phyloP scores from a whole-genome alignment of 1,140 invertebrate genomes.

The Cardiocondyla obscurior region DNA sequence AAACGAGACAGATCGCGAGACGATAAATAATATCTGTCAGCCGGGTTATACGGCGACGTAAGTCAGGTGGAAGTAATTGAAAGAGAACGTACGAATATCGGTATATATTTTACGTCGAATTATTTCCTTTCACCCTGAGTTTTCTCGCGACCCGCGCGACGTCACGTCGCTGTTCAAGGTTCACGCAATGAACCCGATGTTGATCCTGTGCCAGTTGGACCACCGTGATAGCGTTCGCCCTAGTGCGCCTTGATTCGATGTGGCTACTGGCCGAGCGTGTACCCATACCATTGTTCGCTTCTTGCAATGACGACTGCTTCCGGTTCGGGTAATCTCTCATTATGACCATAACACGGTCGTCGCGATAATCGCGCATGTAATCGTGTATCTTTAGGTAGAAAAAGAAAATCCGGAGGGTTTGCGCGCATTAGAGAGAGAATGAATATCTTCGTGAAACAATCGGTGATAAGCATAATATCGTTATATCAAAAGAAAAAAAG shows the following conservation, averaged over 20 bases:
- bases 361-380: conserved; percentile 47
- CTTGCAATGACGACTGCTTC: conserved; percentile 60
- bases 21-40: conserved; percentile 32
- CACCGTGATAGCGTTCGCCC: conserved; percentile 31
- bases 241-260: conserved; percentile 50
- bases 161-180: neutral
- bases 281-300: conserved; percentile 63
- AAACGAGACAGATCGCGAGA: neutral
- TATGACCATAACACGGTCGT: conserved; percentile 49
- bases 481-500: neutral
- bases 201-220: conserved; percentile 35
- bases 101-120: conserved; percentile 11
- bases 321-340: conserved; percentile 65
- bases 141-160: conserved; percentile 38
- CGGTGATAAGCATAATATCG: conserved; percentile 1
- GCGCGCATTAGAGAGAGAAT: neutral
- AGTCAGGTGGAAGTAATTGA: conserved; percentile 37
- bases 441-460: neutral
- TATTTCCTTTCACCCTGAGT: conserved; percentile 50
- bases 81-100: conserved; percentile 20
- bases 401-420: neutral
- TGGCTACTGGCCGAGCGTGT: conserved; percentile 42
- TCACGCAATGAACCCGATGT: conserved; percentile 13
- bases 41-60: neutral
- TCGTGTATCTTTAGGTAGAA: neutral